Evolutionary conservation across 2,113 vertebrate genomes (phyloP).

Genomic region (Ascaphus truei): DNA sequence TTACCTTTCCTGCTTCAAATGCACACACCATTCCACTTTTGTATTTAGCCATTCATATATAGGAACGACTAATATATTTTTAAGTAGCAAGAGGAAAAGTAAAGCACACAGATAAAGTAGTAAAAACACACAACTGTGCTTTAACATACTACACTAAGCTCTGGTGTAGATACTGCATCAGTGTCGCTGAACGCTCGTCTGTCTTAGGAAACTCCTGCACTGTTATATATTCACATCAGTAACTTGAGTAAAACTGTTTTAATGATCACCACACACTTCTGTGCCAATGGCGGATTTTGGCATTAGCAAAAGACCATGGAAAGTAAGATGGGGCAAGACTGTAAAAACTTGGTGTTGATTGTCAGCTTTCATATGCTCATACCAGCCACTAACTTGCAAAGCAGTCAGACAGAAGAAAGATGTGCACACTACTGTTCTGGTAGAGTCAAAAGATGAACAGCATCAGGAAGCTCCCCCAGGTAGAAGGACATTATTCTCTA

Average conservation of each 20-base stretch:
- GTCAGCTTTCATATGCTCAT: too few relatives aligned
- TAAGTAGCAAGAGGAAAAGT: conserved; percentile 24
- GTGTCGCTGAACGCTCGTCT: not conserved
- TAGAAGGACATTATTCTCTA: too few relatives aligned
- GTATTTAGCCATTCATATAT: conserved; percentile 9
- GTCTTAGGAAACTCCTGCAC: not conserved
- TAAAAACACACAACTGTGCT: not conserved
- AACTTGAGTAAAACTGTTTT: conserved; percentile 1
- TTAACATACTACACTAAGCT: too few relatives aligned
- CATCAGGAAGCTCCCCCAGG: too few relatives aligned
- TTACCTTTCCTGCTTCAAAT: conserved; percentile 11
- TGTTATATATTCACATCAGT: not conserved
- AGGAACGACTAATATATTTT: conserved; percentile 15
- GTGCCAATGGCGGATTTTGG: too few relatives aligned
- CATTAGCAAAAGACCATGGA: not conserved
- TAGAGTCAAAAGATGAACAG: too few relatives aligned
- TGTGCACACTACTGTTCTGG: too few relatives aligned
- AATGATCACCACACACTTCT: not conserved
- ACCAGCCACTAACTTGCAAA: too few relatives aligned
- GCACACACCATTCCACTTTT: not conserved
- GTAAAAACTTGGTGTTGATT: not conserved
- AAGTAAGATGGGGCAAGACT: not conserved
- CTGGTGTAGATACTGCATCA: too few relatives aligned
- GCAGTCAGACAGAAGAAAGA: too few relatives aligned
- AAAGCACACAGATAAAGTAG: conserved; percentile 27